Conservation (phyloP, 1,140 invertebrate genomes). For the Epicauta chinensis region DNA sequence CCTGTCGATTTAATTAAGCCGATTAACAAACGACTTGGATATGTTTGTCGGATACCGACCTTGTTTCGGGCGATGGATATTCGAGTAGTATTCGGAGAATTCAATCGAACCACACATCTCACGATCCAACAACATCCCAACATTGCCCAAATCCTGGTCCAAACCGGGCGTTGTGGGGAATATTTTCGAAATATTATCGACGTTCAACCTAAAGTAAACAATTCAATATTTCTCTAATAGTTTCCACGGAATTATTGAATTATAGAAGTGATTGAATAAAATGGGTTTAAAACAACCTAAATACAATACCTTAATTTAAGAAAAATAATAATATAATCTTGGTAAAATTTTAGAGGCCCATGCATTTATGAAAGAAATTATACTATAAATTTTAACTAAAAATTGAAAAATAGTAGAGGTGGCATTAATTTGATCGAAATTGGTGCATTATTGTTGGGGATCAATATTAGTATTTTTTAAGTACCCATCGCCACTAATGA, state of each 20-base stretch:
- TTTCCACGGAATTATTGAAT: neutral
- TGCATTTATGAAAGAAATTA: slow-evolving; percentile 9
- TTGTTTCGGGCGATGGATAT: slow-evolving; percentile 28
- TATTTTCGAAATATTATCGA: slow-evolving; percentile 45
- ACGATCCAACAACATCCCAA: slow-evolving; percentile 45
- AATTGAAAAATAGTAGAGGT: slow-evolving; percentile 12
- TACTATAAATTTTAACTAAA: slow-evolving; percentile 2
- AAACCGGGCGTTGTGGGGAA: slow-evolving; percentile 49
- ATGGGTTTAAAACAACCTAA: neutral
- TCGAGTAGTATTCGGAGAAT: slow-evolving; percentile 34
- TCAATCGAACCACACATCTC: slow-evolving; percentile 32
- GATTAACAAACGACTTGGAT: neutral
- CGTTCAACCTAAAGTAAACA: slow-evolving; percentile 29
- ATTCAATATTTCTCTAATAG: neutral
- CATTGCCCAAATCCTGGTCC: slow-evolving; percentile 52
- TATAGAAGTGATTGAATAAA: neutral
- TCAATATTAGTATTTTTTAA: slow-evolving; percentile 24
- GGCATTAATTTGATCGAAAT: neutral
- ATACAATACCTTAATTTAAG: slow-evolving; percentile 4
- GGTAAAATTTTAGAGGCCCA: slow-evolving; percentile 5
- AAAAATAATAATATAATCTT: neutral
- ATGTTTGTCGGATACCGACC: slow-evolving; percentile 15
- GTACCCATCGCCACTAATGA: slow-evolving; percentile 57
- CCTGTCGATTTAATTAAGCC: slow-evolving; percentile 20
- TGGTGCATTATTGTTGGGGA: slow-evolving; percentile 5